Percentiles rank a stretch among this genome's conserved stretches.
Evolutionary conservation across 2,888 invertebrate genomes (phyloP).

Genomic region (Parnassius orleans): DNA sequence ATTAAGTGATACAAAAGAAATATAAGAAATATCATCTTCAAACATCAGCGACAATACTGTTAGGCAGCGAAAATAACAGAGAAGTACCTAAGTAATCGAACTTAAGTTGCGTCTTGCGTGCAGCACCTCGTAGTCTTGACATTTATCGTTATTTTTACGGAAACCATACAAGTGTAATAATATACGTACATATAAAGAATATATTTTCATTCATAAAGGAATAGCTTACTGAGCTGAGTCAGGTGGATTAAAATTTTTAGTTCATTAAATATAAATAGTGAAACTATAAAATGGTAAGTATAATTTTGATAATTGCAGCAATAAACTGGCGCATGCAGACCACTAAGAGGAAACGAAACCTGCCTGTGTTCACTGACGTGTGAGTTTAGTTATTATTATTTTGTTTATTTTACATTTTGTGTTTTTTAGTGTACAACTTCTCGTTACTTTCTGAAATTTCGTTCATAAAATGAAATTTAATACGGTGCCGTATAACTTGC

Average conservation of each 20-base stretch:
- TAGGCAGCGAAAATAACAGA: conserved; percentile 54
- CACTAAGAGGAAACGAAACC: conserved; percentile 1
- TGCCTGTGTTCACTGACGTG: conserved; percentile 1
- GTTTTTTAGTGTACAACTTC: conserved; percentile 35
- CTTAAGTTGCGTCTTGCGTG: conserved; percentile 34
- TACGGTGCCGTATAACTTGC: conserved; percentile 51
- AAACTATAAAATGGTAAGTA: conserved; percentile 11
- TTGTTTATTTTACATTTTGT: conserved; percentile 46
- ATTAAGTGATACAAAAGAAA: too few relatives aligned
- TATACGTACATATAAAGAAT: too few relatives aligned
- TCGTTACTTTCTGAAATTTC: conserved; percentile 61
- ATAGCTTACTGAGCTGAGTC: too few relatives aligned
- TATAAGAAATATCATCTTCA: too few relatives aligned
- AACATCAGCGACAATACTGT: conserved; percentile 20
- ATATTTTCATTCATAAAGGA: too few relatives aligned
- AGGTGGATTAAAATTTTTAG: too few relatives aligned
- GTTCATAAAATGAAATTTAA: conserved; percentile 51
- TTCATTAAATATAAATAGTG: conserved; percentile 7
- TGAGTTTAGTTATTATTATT: conserved; percentile 16
- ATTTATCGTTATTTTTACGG: conserved; percentile 6
- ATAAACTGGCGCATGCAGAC: conserved; percentile 1
- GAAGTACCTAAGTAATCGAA: conserved; percentile 57
- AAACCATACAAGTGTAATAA: too few relatives aligned
- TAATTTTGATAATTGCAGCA: conserved; percentile 18
- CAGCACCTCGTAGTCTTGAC: conserved; percentile 37